Conservation (phyloP, 2,113 vertebrate genomes). For the Rhagologus leucostigma region DNA sequence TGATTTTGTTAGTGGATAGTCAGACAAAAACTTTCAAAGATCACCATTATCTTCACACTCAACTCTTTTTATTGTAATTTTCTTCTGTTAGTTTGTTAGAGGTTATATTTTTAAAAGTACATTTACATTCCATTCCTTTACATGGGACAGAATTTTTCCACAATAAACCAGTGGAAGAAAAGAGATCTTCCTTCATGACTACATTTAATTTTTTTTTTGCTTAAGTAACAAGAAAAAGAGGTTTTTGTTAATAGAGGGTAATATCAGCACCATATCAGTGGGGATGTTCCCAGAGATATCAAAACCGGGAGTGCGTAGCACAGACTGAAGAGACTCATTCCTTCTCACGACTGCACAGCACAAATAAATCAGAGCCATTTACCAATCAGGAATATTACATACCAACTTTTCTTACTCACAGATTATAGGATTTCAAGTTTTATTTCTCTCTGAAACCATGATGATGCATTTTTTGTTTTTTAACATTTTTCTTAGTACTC, state of each 20-base stretch:
- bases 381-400: background rate
- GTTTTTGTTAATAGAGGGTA: background rate
- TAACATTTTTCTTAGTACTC: background rate
- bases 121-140: background rate
- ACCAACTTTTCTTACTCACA: background rate
- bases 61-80: background rate
- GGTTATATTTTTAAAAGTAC: background rate
- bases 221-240: background rate
- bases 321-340: background rate
- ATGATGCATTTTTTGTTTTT: background rate
- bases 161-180: background rate
- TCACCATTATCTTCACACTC: background rate
- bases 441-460: background rate
- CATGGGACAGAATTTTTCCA: background rate
- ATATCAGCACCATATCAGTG: background rate
- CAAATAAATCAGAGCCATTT: background rate
- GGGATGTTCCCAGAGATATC: background rate
- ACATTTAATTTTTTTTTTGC: background rate
- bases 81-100: background rate
- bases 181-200: background rate
- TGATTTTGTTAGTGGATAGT: background rate
- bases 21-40: background rate
- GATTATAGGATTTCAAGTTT: background rate
- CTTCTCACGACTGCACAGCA: background rate
- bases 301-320: background rate